A percentile compares a stretch with the other conserved stretches of the same genome.
phyloP scores from a whole-genome alignment of 2,888 invertebrate species.

The Lithophane ornitopus region DNA sequence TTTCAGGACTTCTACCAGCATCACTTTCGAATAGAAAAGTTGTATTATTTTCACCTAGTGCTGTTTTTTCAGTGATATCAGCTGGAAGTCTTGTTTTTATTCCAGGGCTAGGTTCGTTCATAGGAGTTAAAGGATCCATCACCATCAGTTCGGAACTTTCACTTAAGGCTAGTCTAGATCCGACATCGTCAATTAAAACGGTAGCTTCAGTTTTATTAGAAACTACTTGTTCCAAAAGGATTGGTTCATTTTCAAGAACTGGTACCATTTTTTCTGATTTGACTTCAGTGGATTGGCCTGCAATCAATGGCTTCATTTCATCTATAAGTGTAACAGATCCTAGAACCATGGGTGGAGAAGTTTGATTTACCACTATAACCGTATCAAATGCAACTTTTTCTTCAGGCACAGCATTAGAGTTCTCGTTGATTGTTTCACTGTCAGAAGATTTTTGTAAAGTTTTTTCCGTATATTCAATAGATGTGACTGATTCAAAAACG shows the following conservation, averaged over 20 bases:
- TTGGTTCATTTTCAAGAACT: constrained; percentile 6
- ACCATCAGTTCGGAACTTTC: not conserved
- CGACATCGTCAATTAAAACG: not conserved
- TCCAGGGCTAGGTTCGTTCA: not conserved
- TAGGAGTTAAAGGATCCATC: not conserved
- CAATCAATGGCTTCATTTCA: constrained; percentile 1
- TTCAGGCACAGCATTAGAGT: not conserved
- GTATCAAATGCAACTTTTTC: not conserved
- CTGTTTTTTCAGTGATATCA: not conserved
- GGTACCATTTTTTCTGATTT: not conserved
- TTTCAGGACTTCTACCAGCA: not conserved
- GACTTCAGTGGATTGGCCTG: not conserved
- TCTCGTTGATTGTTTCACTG: not conserved
- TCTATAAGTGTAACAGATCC: constrained; percentile 2
- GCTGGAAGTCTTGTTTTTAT: not conserved
- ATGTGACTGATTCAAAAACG: not conserved
- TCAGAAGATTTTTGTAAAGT: not conserved
- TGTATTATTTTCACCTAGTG: not conserved
- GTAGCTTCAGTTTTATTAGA: constrained; percentile 10
- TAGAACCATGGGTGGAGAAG: not conserved
- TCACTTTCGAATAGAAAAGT: not conserved
- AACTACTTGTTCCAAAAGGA: constrained; percentile 5
- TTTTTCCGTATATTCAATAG: not conserved
- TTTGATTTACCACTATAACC: not conserved
- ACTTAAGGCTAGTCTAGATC: not conserved